Conservation (phyloP, 1,140 invertebrate species). For the Drosophila tropicalis region DNA sequence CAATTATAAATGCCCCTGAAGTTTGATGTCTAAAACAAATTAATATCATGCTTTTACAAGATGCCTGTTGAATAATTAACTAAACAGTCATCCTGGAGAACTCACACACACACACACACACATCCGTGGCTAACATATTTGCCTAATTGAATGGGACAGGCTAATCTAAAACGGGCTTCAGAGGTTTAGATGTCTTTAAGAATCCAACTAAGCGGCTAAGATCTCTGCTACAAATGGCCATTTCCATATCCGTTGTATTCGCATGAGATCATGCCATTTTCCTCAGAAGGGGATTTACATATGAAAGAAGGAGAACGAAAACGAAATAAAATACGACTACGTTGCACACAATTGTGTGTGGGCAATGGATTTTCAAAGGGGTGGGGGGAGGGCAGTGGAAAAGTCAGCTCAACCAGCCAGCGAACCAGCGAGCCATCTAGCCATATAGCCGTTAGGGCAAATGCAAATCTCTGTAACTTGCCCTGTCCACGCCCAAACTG, state of each 20-base stretch:
- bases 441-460: slow-evolving; percentile 24
- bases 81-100: neutral
- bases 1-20: too few relatives aligned
- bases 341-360: slow-evolving; percentile 4
- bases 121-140: slow-evolving; percentile 1
- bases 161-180: too few relatives aligned
- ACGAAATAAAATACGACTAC: neutral
- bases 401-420: too few relatives aligned
- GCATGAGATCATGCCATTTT: slow-evolving; percentile 42
- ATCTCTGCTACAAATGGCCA: slow-evolving; percentile 30
- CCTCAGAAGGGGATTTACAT: slow-evolving; percentile 34
- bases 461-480: slow-evolving; percentile 44
- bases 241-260: slow-evolving; percentile 45
- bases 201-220: slow-evolving; percentile 11
- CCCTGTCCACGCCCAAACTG: slow-evolving; percentile 5
- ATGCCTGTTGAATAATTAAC: neutral
- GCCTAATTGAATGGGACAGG: slow-evolving; percentile 42
- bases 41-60: neutral
- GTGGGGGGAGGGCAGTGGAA: neutral
- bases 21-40: neutral
- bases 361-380: neutral
- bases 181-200: too few relatives aligned
- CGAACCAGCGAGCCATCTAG: neutral
- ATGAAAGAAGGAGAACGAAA: slow-evolving; percentile 29
- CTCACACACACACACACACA: neutral